Percentiles rank a stretch among this genome's conserved stretches.
Evolutionary conservation across 2,797 vertebrate genomes (phyloP).

Genomic region (Nyctalus aviator): DNA sequence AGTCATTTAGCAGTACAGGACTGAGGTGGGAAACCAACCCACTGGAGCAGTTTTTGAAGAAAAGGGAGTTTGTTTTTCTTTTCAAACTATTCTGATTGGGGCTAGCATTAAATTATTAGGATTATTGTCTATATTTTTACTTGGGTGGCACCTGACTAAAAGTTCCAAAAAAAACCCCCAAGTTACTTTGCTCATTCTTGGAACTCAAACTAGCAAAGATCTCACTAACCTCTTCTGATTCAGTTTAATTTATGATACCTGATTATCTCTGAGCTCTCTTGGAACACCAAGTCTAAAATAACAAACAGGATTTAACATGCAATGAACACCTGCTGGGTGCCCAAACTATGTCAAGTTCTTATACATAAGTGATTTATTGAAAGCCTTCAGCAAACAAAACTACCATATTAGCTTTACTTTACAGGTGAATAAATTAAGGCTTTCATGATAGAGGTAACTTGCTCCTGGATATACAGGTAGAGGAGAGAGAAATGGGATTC

Average conservation of each 20-base stretch:
- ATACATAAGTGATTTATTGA: slow-evolving; percentile 62
- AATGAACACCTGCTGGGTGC: slow-evolving; percentile 33
- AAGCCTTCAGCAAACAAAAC: slow-evolving; percentile 68
- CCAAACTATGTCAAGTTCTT: slow-evolving; percentile 47
- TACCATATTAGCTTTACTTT: slow-evolving; percentile 56
- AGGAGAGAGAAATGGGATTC: slow-evolving; percentile 20
- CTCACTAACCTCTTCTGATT: slow-evolving; percentile 22
- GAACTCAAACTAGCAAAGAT: slow-evolving; percentile 52
- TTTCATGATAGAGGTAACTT: slow-evolving; percentile 50
- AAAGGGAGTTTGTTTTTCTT: background rate
- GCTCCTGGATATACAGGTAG: slow-evolving; percentile 34
- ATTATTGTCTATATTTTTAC: slow-evolving; percentile 17
- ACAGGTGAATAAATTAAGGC: slow-evolving; percentile 63
- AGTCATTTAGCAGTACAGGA: background rate
- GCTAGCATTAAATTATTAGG: slow-evolving; percentile 32
- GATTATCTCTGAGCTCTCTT: slow-evolving; percentile 15
- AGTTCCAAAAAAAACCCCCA: slow-evolving; percentile 47
- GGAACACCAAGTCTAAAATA: slow-evolving; percentile 39
- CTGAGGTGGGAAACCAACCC: background rate
- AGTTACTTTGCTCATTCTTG: slow-evolving; percentile 43
- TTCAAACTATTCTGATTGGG: slow-evolving; percentile 20
- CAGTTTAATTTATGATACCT: slow-evolving; percentile 21
- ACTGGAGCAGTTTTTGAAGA: background rate
- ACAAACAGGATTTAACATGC: slow-evolving; percentile 25
- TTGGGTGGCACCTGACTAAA: background rate